Base-by-base conservation (phyloP, 2,888 invertebrate species). In the Itoplectis maculator region DNA sequence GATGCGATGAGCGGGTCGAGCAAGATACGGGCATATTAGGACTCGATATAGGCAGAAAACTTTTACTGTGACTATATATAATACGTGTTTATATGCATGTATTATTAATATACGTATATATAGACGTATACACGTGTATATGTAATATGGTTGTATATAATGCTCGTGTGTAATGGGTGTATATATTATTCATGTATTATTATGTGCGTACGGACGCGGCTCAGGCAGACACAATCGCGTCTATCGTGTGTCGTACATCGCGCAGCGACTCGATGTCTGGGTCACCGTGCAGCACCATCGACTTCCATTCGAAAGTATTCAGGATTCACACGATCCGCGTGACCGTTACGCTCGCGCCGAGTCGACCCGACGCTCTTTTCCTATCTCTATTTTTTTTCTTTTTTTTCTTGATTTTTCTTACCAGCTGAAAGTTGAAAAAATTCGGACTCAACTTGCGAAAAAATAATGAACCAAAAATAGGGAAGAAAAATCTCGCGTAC, bases 291-390 rank as follows among this genome's bases (percentile, higher is more conserved):
- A 70, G n/a, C 18, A 29, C 70, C 54, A 70, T 78, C 51, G 56
- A n/a, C n/a, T n/a, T n/a, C 45, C 61, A 80, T 79, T 83, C 68
- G 80, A 80, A 79, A 82, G 79, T 82, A 63, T 77, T 68, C 78
- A 59, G 59, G 69, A 82, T 79, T 82, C 79, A 82, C 79, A 75
- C 79, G 79, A 75, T 79, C 63, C 74, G 69, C 74, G 73, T 54
- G 74, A 75, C 70, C 75, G 74, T 80, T 80, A 74, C 63, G 65
- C 72, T 66, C 78, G 68, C 68, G 23, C 49, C 74, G 29, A 29
- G 29, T 5, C 29, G n/a, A 3, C 42, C 47, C 42, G 70, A 40
- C 66, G 66, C 56, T 79, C 73, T 45, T 79, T 82, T 73, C 66
- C 66, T 63, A 20, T 79, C 79, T 74, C 54, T 37, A 2, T 29